Conservation (phyloP, 2,113 vertebrate species). For the Mobula hypostoma region DNA sequence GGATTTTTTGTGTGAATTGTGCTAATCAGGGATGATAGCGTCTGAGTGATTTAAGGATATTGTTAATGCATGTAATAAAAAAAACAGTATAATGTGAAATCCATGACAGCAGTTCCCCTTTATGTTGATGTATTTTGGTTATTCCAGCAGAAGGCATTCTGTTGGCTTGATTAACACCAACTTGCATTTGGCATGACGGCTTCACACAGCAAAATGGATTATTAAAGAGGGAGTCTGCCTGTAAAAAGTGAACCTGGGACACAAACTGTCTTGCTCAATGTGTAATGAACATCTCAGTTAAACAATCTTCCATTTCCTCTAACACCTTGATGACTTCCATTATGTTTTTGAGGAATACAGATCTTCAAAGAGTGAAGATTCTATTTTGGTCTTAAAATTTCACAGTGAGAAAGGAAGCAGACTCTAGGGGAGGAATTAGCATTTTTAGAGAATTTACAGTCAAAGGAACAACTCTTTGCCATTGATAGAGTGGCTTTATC, state of each 20-base stretch:
- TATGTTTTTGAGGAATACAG: neutral
- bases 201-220: neutral
- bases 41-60: neutral
- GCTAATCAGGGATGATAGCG: neutral
- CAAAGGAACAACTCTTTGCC: neutral
- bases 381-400: neutral
- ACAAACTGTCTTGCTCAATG: neutral
- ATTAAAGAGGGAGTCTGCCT: neutral
- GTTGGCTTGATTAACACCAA: neutral
- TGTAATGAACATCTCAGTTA: neutral
- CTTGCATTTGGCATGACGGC: neutral
- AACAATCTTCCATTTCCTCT: neutral
- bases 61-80: neutral
- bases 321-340: neutral
- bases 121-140: neutral
- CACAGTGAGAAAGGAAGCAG: neutral
- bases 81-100: neutral
- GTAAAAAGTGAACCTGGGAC: neutral
- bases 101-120: neutral
- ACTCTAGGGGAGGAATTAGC: conserved; percentile 1
- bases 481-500: conserved; percentile 4
- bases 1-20: neutral
- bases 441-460: neutral
- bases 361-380: neutral
- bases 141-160: too few species aligned